These are phyloP conservation scores for Brachyhypopomus occidentalis DNA, from an alignment of 2,113 vertebrate genomes.

Conservation along the genomic window DNA sequence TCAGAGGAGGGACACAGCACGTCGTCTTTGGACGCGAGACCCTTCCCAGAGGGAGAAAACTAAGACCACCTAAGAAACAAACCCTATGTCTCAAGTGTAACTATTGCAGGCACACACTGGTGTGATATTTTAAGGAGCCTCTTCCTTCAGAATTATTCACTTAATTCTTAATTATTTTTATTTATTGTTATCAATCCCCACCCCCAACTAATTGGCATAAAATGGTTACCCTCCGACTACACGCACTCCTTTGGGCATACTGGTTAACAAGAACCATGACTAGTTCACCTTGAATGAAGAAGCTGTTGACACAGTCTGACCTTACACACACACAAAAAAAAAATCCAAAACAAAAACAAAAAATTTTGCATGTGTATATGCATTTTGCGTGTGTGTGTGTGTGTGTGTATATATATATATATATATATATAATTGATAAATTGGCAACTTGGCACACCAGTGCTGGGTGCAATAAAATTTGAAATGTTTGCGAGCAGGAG, in stretches of 20 bases:
- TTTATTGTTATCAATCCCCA: conserved; percentile 58
- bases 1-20: conserved; percentile 33
- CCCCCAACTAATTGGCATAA: conserved; percentile 92
- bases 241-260: conserved; percentile 65
- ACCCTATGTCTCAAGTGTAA: conserved; percentile 80
- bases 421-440: conserved; percentile 53
- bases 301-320: conserved; percentile 93
- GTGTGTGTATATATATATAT: neutral
- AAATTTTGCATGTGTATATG: conserved; percentile 40
- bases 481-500: conserved; percentile 68
- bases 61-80: conserved; percentile 74
- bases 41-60: conserved; percentile 52
- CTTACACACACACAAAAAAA: conserved; percentile 88
- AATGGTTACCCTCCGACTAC: conserved; percentile 69
- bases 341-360: conserved; percentile 70
- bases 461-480: conserved; percentile 80
- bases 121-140: conserved; percentile 70
- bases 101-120: conserved; percentile 99
- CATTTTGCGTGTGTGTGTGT: conserved; percentile 37
- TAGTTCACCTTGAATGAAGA: conserved; percentile 80
- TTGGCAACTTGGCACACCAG: conserved; percentile 96
- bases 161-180: conserved; percentile 45
- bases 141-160: conserved; percentile 58
- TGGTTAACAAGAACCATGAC: conserved; percentile 75
- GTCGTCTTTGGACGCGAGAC: conserved; percentile 81